Conservation (phyloP, 2,113 vertebrate genomes). For the Elaphurus davidianus region DNA sequence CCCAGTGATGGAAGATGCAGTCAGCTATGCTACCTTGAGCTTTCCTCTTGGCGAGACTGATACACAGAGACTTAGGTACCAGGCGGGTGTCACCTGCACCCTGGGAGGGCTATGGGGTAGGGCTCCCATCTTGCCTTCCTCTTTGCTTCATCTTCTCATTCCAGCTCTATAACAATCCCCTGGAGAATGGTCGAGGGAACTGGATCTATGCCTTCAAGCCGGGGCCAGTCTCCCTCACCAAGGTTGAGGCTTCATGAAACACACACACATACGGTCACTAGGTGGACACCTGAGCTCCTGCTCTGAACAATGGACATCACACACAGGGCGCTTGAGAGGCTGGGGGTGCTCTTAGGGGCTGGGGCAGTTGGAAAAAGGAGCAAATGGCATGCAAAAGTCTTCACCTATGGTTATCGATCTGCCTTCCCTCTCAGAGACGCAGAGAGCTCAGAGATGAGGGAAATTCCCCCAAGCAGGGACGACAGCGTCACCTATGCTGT, state of each 20-base stretch:
- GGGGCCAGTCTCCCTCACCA: not conserved
- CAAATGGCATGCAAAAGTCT: not conserved
- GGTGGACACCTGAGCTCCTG: fast-evolving
- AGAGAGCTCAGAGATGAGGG: not conserved
- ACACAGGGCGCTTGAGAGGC: not conserved
- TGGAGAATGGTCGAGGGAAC: not conserved
- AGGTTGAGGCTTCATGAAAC: not conserved
- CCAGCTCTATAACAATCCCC: too few species aligned
- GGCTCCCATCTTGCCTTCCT: fast-evolving
- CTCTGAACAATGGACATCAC: too few species aligned
- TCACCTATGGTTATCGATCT: not conserved
- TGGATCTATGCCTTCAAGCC: not conserved
- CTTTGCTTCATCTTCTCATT: not conserved
- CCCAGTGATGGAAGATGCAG: conserved; percentile 10
- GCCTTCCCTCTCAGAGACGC: not conserved
- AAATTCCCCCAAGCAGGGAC: not conserved
- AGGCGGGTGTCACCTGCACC: not conserved
- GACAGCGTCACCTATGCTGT: conserved; percentile 56
- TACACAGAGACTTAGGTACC: not conserved
- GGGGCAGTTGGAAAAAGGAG: not conserved
- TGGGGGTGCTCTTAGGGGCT: not conserved
- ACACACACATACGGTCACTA: fast-evolving
- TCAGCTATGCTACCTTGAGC: conserved; percentile 27
- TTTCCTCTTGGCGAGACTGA: not conserved
- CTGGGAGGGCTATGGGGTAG: not conserved